These are phyloP conservation scores for Synanthedon andrenaeformis DNA, from an alignment of 2,888 invertebrate species.

Conservation along the genomic window DNA sequence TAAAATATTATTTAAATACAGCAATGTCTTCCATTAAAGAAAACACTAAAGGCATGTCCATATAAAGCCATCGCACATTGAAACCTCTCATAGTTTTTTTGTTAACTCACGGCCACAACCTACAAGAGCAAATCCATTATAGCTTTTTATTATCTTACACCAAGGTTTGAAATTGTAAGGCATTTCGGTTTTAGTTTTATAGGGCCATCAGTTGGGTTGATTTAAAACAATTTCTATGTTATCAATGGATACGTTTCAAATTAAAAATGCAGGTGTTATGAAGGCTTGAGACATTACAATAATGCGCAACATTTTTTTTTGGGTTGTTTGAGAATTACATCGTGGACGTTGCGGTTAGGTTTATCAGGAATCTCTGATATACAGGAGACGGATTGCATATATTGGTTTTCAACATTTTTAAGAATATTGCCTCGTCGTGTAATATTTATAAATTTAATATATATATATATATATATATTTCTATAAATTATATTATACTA, in stretches of 20 bases:
- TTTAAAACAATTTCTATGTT: constrained; percentile 33
- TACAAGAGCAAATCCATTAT: constrained; percentile 54
- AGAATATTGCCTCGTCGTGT: no score
- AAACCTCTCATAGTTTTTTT: constrained; percentile 26
- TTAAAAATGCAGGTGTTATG: constrained; percentile 18
- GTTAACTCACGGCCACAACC: constrained; percentile 36
- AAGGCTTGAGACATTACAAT: constrained; percentile 42
- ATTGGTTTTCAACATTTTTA: no score
- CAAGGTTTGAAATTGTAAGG: constrained; percentile 50
- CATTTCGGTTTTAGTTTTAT: constrained; percentile 18
- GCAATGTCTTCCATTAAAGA: no score
- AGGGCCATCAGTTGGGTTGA: constrained; percentile 12
- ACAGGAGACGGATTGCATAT: background rate
- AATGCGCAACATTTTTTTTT: constrained; percentile 46
- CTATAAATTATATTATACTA: no score
- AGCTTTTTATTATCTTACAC: constrained; percentile 59
- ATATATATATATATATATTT: no score
- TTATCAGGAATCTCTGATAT: background rate
- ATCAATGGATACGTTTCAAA: constrained; percentile 31
- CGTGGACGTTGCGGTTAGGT: constrained; percentile 47
- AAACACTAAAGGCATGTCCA: background rate
- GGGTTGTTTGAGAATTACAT: constrained; percentile 41
- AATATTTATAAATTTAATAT: no score
- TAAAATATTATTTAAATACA: no score
- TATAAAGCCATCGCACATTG: background rate